phyloP scores from a whole-genome alignment of 2,113 vertebrate genomes.

The Chunga burmeisteri region DNA sequence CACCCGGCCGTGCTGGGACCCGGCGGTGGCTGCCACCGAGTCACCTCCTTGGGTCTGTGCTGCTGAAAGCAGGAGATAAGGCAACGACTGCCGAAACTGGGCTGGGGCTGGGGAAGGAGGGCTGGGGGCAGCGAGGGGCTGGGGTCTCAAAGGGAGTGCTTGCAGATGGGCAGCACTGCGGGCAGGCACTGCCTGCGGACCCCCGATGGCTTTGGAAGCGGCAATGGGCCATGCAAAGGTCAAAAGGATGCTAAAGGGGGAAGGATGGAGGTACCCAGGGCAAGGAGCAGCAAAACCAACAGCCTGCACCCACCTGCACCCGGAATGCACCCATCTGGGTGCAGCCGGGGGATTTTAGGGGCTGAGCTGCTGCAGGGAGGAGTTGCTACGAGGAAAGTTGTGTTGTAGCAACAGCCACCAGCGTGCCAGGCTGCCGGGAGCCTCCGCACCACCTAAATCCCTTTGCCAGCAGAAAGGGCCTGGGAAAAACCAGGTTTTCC shows the following conservation, averaged over 20 bases:
- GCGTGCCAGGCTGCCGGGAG: neutral
- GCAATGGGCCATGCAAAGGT: accelerated
- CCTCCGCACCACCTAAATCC: neutral
- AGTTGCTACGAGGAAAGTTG: slow-evolving; percentile 49
- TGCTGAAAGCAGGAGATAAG: neutral
- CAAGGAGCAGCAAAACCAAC: neutral
- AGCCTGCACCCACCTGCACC: too few relatives aligned
- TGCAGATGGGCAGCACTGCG: neutral
- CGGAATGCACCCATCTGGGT: too few relatives aligned
- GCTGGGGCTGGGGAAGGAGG: neutral
- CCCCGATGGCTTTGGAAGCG: neutral
- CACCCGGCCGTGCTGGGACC: accelerated
- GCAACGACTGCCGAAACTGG: accelerated
- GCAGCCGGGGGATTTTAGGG: neutral
- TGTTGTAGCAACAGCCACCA: slow-evolving; percentile 68
- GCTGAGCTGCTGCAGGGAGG: neutral
- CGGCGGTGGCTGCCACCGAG: accelerated
- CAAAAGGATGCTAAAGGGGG: neutral
- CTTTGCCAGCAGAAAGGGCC: neutral
- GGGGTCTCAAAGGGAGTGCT: neutral
- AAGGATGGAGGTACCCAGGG: accelerated
- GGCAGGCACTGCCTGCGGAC: neutral
- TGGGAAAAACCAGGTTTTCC: neutral
- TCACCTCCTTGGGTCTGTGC: neutral
- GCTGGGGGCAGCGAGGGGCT: neutral